Evolutionary conservation across 2,113 vertebrate genomes (phyloP).

Genomic region (Amphilophus citrinellus): DNA sequence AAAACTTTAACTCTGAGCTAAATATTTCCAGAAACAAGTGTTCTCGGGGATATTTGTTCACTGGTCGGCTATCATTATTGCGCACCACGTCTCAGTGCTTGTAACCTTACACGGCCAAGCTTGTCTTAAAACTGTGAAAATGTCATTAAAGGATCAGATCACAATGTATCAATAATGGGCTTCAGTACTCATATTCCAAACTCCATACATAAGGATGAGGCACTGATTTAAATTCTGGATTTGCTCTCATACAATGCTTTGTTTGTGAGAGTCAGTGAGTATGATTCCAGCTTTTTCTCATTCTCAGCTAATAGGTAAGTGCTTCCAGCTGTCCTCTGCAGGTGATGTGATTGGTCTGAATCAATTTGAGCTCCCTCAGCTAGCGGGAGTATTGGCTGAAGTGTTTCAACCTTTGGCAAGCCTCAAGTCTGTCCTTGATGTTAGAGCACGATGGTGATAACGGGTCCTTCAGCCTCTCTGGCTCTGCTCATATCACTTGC

Average conservation of each 20-base stretch:
- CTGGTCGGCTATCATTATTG: background rate
- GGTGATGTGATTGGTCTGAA: conserved; percentile 14
- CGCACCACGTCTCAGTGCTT: background rate
- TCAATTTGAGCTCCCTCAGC: background rate
- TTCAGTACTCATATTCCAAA: too few species aligned
- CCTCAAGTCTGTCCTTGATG: background rate
- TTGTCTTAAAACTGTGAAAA: background rate
- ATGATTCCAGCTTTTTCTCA: background rate
- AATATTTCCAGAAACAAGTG: background rate
- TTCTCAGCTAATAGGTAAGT: conserved; percentile 10
- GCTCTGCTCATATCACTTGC: background rate
- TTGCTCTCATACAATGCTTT: background rate
- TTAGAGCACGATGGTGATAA: background rate
- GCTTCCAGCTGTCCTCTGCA: conserved; percentile 34
- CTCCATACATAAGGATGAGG: too few species aligned
- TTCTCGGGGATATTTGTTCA: background rate
- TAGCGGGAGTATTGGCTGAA: background rate
- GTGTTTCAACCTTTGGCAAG: background rate
- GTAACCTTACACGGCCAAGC: background rate
- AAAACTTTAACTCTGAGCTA: background rate
- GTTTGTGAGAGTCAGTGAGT: background rate
- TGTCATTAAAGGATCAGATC: too few species aligned
- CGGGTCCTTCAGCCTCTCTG: background rate
- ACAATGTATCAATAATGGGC: too few species aligned
- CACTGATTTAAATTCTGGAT: accelerated